A percentile compares a stretch with the other conserved stretches of the same genome.
Evolutionary conservation across 2,113 vertebrate species (phyloP).

Genomic region (Amphiprion percula): DNA sequence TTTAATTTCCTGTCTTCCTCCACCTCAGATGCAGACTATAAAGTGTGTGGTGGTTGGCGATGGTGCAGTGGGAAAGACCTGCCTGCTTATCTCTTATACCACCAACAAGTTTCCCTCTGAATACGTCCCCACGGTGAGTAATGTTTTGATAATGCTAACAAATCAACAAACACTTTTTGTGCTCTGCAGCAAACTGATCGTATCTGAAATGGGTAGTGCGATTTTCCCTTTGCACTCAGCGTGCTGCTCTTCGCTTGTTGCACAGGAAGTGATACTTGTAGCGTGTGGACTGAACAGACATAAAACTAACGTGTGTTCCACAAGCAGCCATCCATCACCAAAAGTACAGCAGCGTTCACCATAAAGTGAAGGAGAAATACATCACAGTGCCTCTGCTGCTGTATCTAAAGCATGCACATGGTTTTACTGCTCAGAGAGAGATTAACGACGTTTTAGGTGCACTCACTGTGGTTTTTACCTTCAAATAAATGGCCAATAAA

Average conservation of each 20-base stretch:
- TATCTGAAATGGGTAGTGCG: neutral
- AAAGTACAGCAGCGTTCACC: no score
- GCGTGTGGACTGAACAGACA: neutral
- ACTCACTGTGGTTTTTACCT: no score
- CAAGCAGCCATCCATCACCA: no score
- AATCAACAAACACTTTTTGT: neutral
- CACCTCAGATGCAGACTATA: conserved; percentile 79
- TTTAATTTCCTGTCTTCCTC: neutral
- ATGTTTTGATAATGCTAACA: neutral
- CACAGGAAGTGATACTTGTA: conserved; percentile 34
- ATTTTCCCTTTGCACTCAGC: neutral
- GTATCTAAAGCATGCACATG: no score
- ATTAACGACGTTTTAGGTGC: no score
- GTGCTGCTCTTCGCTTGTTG: conserved; percentile 6
- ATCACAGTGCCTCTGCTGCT: no score
- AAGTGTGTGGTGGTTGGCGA: conserved; percentile 82
- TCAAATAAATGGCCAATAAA: no score
- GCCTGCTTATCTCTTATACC: conserved; percentile 79
- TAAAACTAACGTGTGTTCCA: neutral
- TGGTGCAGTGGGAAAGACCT: conserved; percentile 77
- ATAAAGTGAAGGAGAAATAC: no score
- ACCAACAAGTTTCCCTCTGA: conserved; percentile 80
- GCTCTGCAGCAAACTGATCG: neutral
- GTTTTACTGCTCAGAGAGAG: no score
- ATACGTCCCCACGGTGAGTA: conserved; percentile 79